phyloP scores from a whole-genome alignment of 2,797 vertebrate species.

The Uromys caudimaculatus region DNA sequence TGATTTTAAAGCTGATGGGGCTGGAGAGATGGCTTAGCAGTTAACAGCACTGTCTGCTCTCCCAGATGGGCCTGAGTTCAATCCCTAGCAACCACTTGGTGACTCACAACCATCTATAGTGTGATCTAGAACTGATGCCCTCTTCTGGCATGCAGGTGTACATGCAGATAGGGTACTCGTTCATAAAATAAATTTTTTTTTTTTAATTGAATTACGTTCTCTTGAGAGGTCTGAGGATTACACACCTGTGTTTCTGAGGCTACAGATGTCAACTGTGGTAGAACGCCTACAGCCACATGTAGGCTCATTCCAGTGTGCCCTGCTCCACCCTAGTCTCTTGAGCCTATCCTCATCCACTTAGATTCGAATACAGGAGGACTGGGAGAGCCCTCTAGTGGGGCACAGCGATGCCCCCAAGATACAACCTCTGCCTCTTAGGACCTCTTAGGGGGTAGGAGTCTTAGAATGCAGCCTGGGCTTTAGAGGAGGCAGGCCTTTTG shows the following conservation, averaged over 20 bases:
- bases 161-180: not conserved
- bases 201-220: not conserved
- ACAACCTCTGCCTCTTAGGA: not conserved
- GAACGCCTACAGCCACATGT: not conserved
- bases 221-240: not conserved
- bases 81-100: not conserved
- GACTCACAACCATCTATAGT: not conserved
- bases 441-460: too few species aligned
- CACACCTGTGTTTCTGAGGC: not conserved
- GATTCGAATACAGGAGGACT: too few species aligned
- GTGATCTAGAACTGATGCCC: not conserved
- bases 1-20: not conserved
- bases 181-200: not conserved
- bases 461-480: not conserved
- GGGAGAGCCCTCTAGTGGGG: not conserved
- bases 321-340: not conserved
- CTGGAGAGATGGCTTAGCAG: not conserved
- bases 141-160: not conserved
- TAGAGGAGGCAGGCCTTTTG: not conserved
- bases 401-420: not conserved
- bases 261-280: rapidly evolving
- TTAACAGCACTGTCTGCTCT: not conserved
- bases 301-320: not conserved
- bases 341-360: not conserved
- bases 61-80: not conserved